phyloP scores from a whole-genome alignment of 2,888 invertebrate genomes.

The Prostheceraeus crozeri region DNA sequence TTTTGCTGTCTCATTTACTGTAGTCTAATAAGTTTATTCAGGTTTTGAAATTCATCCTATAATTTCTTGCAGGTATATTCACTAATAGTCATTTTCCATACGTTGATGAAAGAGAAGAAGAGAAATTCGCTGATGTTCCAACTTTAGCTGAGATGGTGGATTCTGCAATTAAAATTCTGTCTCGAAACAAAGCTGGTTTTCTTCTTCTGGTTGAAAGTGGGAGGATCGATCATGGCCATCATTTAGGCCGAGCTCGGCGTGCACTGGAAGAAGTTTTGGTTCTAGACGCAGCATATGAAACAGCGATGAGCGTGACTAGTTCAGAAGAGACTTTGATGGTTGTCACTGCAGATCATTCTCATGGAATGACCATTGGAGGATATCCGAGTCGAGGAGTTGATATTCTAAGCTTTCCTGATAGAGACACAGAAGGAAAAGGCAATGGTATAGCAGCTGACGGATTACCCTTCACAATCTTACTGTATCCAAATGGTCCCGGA shows the following conservation, averaged over 20 bases:
- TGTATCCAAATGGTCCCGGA: slow-evolving; percentile 70
- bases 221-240: too few relatives aligned
- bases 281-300: slow-evolving; percentile 19
- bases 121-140: too few relatives aligned
- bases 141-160: slow-evolving; percentile 74
- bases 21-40: too few relatives aligned
- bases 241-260: too few relatives aligned
- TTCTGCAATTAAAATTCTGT: slow-evolving; percentile 66
- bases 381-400: slow-evolving; percentile 24
- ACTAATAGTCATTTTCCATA: too few relatives aligned
- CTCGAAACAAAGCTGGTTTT: slow-evolving; percentile 64
- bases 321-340: slow-evolving; percentile 28
- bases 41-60: too few relatives aligned
- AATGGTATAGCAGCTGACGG: slow-evolving; percentile 57
- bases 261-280: slow-evolving; percentile 31
- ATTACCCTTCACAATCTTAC: slow-evolving; percentile 65
- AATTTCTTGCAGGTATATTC: too few relatives aligned
- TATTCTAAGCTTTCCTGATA: too few relatives aligned
- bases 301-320: slow-evolving; percentile 20
- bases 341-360: slow-evolving; percentile 38
- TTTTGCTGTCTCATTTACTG: too few relatives aligned
- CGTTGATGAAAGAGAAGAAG: too few relatives aligned
- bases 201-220: slow-evolving; percentile 64
- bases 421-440: too few relatives aligned
- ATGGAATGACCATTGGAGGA: slow-evolving; percentile 32